Evolutionary conservation across 2,797 vertebrate genomes (phyloP).

Genomic region (Scyliorhinus canicula): DNA sequence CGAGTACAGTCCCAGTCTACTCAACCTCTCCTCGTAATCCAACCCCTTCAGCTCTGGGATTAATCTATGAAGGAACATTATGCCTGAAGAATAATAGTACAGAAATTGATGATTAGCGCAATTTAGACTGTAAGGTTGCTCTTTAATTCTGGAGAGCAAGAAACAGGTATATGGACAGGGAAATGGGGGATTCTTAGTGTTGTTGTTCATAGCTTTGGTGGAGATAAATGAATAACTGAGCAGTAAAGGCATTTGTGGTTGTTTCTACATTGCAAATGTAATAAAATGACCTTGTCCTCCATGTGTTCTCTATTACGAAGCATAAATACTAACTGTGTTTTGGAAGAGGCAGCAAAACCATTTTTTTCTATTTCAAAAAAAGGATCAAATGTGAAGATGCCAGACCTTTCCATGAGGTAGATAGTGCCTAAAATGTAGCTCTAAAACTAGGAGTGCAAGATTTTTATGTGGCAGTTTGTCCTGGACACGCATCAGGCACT

Average conservation of each 20-base stretch:
- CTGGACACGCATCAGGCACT: not conserved
- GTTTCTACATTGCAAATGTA: not conserved
- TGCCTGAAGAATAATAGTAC: not conserved
- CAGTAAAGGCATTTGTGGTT: not conserved
- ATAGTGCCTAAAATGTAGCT: not conserved
- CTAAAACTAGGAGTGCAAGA: not conserved
- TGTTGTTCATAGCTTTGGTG: no score
- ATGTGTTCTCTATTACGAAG: no score
- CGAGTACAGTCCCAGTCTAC: no score
- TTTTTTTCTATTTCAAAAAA: not conserved
- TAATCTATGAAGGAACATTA: no score
- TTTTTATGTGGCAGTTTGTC: not conserved
- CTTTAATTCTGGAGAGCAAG: not conserved
- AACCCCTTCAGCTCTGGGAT: no score
- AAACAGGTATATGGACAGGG: not conserved
- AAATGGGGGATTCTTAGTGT: no score
- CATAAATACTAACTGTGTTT: no score
- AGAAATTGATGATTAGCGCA: not conserved
- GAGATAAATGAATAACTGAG: not conserved
- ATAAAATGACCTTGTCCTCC: no score
- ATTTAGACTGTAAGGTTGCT: not conserved
- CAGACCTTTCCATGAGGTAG: no score
- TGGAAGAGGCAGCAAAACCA: not conserved
- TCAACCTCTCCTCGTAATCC: no score
- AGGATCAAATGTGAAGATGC: not conserved